These are phyloP conservation scores for Carassius gibelio DNA, from an alignment of 2,113 vertebrate genomes.

Conservation along the genomic window DNA sequence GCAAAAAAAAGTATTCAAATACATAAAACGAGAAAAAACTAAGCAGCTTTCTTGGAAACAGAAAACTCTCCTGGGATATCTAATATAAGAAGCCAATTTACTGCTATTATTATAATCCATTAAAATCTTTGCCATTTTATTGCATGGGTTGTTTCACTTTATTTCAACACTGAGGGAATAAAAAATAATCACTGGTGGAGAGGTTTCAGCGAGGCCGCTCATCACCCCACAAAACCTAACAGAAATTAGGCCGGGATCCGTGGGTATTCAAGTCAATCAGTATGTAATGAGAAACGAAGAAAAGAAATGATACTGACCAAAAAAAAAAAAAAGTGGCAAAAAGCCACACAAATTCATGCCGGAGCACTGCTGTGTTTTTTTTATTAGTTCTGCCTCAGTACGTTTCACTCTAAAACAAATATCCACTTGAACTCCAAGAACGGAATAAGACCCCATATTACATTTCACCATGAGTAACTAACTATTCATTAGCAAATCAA, in stretches of 20 bases:
- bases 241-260: conserved; percentile 19
- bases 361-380: neutral
- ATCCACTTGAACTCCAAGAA: conserved; percentile 9
- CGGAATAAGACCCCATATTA: conserved; percentile 2
- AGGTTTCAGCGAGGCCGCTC: neutral
- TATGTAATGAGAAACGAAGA: conserved; percentile 14
- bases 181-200: conserved; percentile 17
- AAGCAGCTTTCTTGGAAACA: neutral
- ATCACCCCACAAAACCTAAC: conserved; percentile 26
- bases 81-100: conserved; percentile 31
- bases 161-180: conserved; percentile 20
- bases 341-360: neutral
- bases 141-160: conserved; percentile 35
- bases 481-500: conserved; percentile 6
- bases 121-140: conserved; percentile 20
- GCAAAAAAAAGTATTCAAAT: conserved; percentile 16
- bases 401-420: conserved; percentile 31
- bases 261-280: conserved; percentile 30
- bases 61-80: neutral
- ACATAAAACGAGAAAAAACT: neutral
- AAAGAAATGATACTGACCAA: conserved; percentile 9
- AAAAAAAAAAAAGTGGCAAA: conserved; percentile 6
- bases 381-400: conserved; percentile 26
- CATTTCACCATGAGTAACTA: neutral
- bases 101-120: conserved; percentile 16